Base-by-base conservation (phyloP, 1,140 invertebrate genomes). In the Hylaeus volcanicus region DNA sequence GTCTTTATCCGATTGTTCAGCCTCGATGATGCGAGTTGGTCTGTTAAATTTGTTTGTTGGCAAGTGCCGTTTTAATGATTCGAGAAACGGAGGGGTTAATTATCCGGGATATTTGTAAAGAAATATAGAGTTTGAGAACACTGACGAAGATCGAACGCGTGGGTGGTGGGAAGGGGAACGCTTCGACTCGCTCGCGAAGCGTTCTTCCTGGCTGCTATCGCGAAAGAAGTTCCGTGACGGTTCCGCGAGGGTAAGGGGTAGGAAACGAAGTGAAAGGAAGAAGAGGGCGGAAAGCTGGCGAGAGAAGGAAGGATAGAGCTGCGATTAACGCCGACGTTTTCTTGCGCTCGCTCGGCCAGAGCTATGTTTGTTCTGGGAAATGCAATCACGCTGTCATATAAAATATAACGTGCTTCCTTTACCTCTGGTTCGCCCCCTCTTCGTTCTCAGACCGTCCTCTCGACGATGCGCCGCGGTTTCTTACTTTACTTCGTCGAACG, bases 321-420 rank as follows among this genome's bases (percentile, higher is more conserved):
- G 71, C 88, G 88, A 87, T 89, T 89, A 89, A 84, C 89, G 88
- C 78, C 81, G 79, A 87, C 84, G 79, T 83, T 86, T 87, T 83
- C 81, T 88, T 87, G 77, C 79, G 85, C 78, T 72, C 69, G 86
- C 84, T 88, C 84, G 79, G 74, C 75, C 81, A 73, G 76, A 86
- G 78, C 86, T 72, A 90, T 90, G 89, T 90, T 92, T 90, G 89
- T 91, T 90, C 87, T 87, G 86, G 89, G 88, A 92, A 92, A 90
- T 86, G 89, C 89, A 90, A 92, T 92, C 86, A 88, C 85, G 80
- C 74, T 87, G 87, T 89, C 87, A 85, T 90, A 87, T 90, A 91
- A 91, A 91, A 89, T 89, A 88, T 88, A 89, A 88, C 84, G 76
- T 82, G 82, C 84, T 90, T 90, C 88, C 87, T 88, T 83, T 85